These are phyloP conservation scores for Balanococcus diminutus DNA, from an alignment of 2,888 invertebrate genomes.

Conservation along the genomic window DNA sequence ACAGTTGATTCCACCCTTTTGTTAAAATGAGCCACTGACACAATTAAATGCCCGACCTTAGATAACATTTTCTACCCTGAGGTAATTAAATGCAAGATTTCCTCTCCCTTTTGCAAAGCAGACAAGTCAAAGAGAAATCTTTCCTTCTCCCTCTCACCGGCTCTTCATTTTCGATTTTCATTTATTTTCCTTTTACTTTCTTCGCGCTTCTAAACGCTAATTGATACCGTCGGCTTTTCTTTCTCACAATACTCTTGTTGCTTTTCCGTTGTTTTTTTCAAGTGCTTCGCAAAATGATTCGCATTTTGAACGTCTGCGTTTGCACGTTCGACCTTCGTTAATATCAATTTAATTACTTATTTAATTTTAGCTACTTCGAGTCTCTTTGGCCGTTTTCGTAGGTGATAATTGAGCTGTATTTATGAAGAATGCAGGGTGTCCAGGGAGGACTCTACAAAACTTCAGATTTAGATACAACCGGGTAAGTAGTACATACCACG, in stretches of 20 bases:
- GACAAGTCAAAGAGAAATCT: slow-evolving; percentile 54
- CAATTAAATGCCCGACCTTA: slow-evolving; percentile 53
- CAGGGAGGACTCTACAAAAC: too few species aligned
- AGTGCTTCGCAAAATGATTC: slow-evolving; percentile 31
- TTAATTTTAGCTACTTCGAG: too few species aligned
- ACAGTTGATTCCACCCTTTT: slow-evolving; percentile 52
- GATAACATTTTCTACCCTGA: slow-evolving; percentile 55
- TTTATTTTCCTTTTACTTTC: slow-evolving; percentile 53
- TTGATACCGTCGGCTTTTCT: slow-evolving; percentile 52
- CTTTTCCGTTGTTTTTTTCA: slow-evolving; percentile 46
- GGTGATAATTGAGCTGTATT: too few species aligned
- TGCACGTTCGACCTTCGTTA: not conserved
- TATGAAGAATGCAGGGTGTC: too few species aligned
- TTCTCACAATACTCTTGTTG: slow-evolving; percentile 29
- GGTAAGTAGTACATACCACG: too few species aligned
- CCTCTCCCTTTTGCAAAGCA: slow-evolving; percentile 47
- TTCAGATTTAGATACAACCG: too few species aligned
- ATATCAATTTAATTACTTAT: not conserved
- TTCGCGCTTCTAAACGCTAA: slow-evolving; percentile 43
- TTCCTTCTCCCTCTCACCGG: slow-evolving; percentile 12
- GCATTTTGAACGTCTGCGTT: not conserved
- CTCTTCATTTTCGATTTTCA: slow-evolving; percentile 53
- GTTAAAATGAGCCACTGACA: slow-evolving; percentile 55
- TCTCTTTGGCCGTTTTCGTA: too few species aligned
- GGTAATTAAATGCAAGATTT: slow-evolving; percentile 55